Percentiles rank a stretch among this genome's conserved stretches.
phyloP scores from a whole-genome alignment of 2,888 invertebrate genomes.

The Pyrrhia umbra region DNA sequence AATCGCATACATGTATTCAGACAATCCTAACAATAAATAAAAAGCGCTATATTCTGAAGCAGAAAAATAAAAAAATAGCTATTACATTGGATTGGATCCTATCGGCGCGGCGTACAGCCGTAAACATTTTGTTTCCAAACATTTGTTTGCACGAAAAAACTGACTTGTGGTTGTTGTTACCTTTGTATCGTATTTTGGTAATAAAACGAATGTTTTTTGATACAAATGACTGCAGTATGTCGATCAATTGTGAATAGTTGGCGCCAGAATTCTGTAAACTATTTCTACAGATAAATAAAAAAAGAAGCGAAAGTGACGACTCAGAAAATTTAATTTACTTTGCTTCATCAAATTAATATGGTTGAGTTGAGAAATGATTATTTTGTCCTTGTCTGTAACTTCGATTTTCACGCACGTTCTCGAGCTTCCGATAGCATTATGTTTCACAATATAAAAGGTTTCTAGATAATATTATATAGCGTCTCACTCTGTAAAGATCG shows the following conservation, averaged over 20 bases:
- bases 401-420: background rate
- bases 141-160: conserved; percentile 10
- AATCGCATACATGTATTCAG: conserved; percentile 14
- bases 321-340: too few relatives aligned
- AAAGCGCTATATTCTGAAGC: conserved; percentile 1
- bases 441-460: background rate
- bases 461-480: background rate
- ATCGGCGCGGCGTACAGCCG: background rate
- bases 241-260: too few relatives aligned
- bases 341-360: too few relatives aligned
- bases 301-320: too few relatives aligned
- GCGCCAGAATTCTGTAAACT: too few relatives aligned
- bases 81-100: conserved; percentile 23
- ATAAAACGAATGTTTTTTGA: background rate
- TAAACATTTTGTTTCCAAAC: conserved; percentile 24
- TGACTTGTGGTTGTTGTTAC: background rate
- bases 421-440: background rate
- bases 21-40: conserved; percentile 16
- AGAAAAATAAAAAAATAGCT: conserved; percentile 16
- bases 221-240: too few relatives aligned
- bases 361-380: too few relatives aligned
- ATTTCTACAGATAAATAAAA: too few relatives aligned
- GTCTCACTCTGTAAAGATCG: background rate
- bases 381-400: background rate
- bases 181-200: background rate